phyloP scores from a whole-genome alignment of 1,140 invertebrate species.

The Trachymyrmex septentrionalis region DNA sequence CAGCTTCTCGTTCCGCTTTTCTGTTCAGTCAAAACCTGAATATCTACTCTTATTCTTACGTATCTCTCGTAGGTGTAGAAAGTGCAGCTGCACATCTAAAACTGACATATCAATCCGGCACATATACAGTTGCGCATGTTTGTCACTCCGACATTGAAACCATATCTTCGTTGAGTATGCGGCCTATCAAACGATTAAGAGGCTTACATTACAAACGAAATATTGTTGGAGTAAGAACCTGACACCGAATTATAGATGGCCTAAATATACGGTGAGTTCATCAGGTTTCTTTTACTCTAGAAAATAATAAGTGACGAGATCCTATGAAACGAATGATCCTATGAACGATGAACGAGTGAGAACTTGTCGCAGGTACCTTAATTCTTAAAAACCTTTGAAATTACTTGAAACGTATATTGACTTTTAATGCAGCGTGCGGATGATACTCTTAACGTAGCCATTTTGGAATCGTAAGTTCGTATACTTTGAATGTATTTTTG shows the following conservation, averaged over 20 bases:
- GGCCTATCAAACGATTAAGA: neutral
- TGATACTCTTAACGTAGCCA: neutral
- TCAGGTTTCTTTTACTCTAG: neutral
- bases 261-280: neutral
- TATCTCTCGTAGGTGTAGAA: neutral
- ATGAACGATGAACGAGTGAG: neutral
- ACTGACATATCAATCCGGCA: neutral
- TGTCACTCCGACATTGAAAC: neutral
- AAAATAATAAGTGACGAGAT: neutral
- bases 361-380: too few relatives aligned
- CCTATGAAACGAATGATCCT: too few relatives aligned
- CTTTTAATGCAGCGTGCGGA: neutral
- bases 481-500: neutral
- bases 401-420: neutral
- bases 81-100: neutral
- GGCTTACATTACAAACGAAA: neutral
- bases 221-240: neutral
- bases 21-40: neutral
- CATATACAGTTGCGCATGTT: neutral
- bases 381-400: neutral
- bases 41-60: neutral
- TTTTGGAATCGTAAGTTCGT: neutral
- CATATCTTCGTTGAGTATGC: conserved; percentile 1
- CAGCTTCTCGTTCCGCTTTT: neutral
- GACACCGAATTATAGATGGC: neutral